These are phyloP conservation scores for Euzetes globulus DNA, from an alignment of 2,888 invertebrate species.

Conservation along the genomic window DNA sequence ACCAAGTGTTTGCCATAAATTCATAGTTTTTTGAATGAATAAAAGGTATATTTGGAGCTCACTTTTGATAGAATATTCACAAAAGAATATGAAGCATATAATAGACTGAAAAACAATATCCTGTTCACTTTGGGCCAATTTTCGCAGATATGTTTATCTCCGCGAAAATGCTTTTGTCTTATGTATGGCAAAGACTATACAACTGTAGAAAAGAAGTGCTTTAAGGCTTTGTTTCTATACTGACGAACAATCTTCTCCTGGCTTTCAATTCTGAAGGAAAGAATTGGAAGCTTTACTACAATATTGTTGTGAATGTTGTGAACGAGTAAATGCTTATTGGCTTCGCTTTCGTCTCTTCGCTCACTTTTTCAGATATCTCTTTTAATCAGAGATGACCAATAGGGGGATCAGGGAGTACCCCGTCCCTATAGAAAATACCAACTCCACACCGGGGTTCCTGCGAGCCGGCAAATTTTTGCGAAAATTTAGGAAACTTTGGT, in stretches of 20 bases:
- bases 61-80: not conserved
- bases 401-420: no score
- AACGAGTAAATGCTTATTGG: slow-evolving; percentile 12
- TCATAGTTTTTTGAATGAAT: not conserved
- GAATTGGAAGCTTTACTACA: slow-evolving; percentile 10
- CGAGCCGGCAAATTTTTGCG: no score
- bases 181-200: not conserved
- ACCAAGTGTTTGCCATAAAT: not conserved
- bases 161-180: not conserved
- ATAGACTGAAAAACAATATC: slow-evolving; percentile 21
- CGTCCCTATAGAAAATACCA: no score
- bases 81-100: not conserved
- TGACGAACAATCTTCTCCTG: not conserved
- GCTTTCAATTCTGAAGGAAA: not conserved
- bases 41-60: not conserved
- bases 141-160: slow-evolving; percentile 5
- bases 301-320: not conserved
- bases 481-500: no score
- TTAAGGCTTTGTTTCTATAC: slow-evolving; percentile 21
- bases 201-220: not conserved
- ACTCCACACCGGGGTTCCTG: no score
- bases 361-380: not conserved
- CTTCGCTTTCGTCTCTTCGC: not conserved
- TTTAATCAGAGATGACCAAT: not conserved
- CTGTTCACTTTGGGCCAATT: slow-evolving; percentile 10